Evolutionary conservation across 2,113 vertebrate species (phyloP).

Genomic region (Rana temporaria): DNA sequence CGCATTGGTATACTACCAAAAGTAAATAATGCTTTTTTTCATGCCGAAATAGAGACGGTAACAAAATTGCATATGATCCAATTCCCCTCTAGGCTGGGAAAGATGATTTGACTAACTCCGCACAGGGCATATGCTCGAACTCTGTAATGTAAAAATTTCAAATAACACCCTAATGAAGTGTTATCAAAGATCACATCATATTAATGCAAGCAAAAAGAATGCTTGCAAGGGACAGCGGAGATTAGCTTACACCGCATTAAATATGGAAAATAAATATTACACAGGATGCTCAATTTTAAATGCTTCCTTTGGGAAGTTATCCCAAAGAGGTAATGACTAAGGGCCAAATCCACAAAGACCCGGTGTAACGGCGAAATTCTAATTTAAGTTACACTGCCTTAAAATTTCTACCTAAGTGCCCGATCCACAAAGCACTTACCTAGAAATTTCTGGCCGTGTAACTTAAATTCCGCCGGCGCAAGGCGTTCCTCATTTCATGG

Average conservation of each 20-base stretch:
- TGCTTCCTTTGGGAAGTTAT: background rate
- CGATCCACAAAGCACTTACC: too few species aligned
- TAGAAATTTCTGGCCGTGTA: too few species aligned
- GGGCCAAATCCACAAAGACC: too few species aligned
- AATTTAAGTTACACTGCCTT: too few species aligned
- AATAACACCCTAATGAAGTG: background rate
- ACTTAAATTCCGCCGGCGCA: too few species aligned
- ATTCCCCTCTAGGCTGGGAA: constrained; percentile 3
- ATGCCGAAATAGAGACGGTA: background rate
- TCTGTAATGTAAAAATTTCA: constrained; percentile 2
- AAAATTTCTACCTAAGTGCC: too few species aligned
- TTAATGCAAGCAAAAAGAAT: background rate
- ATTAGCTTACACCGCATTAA: background rate
- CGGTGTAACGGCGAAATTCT: too few species aligned
- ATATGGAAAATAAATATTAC: background rate
- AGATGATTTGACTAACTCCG: constrained; percentile 35
- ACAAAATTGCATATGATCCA: constrained; percentile 18
- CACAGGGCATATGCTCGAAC: constrained; percentile 20
- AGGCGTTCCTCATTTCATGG: too few species aligned
- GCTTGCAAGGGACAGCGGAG: background rate
- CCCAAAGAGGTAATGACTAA: background rate
- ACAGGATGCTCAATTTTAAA: background rate
- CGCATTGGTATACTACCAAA: constrained; percentile 18
- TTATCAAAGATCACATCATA: too few species aligned
- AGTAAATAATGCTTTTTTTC: constrained; percentile 31